These are phyloP conservation scores for Aspidapion aeneum DNA, from an alignment of 2,888 invertebrate species.

Conservation along the genomic window DNA sequence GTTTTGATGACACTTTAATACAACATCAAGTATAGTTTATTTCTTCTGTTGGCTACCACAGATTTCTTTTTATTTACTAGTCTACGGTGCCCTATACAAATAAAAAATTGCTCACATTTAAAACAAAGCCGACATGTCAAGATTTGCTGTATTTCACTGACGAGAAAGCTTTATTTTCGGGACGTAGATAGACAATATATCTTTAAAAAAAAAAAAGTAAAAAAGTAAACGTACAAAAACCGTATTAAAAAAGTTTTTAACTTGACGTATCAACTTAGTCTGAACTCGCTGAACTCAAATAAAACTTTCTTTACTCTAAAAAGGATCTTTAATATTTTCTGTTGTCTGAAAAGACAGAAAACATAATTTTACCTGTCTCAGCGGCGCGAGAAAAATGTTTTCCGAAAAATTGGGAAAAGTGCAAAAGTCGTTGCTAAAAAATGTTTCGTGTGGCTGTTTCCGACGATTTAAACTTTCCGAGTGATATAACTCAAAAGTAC, in stretches of 20 bases:
- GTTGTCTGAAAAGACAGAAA: constrained; percentile 9
- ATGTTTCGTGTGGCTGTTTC: constrained; percentile 31
- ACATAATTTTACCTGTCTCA: constrained; percentile 6
- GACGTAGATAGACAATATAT: too few species aligned
- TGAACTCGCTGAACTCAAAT: constrained; percentile 5
- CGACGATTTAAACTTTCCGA: constrained; percentile 21
- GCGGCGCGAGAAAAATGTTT: neutral
- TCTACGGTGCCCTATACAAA: too few species aligned
- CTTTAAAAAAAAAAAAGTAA: too few species aligned
- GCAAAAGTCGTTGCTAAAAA: constrained; percentile 22
- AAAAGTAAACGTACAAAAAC: constrained; percentile 3
- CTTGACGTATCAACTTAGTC: neutral
- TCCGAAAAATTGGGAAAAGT: constrained; percentile 16
- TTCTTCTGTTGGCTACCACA: too few species aligned
- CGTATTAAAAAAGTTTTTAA: constrained; percentile 8
- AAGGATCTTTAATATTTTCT: constrained; percentile 5
- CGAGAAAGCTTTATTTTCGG: too few species aligned
- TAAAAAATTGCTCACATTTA: too few species aligned
- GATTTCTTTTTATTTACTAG: too few species aligned
- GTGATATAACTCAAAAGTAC: constrained; percentile 41
- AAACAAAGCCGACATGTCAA: too few species aligned
- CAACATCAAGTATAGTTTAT: too few species aligned
- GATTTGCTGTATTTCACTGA: too few species aligned
- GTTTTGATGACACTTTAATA: too few species aligned
- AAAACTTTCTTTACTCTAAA: constrained; percentile 4